A percentile compares a stretch with the other conserved stretches of the same genome.
Evolutionary conservation across 2,113 vertebrate genomes (phyloP).

Genomic region (Sakesphorus luctuosus): DNA sequence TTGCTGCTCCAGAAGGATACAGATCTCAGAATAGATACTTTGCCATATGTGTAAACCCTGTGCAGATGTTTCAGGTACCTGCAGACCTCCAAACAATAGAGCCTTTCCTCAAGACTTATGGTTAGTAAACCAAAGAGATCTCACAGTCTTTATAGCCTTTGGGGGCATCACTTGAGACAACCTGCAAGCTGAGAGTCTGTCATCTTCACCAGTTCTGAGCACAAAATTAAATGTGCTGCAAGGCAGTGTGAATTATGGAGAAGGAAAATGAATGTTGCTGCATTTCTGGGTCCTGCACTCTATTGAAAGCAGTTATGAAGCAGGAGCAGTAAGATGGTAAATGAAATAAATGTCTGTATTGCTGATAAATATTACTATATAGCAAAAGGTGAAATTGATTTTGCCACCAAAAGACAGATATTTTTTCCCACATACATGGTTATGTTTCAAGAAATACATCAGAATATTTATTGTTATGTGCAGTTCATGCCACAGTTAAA

Average conservation of each 20-base stretch:
- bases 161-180: background rate
- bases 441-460: background rate
- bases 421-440: background rate
- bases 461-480: background rate
- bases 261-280: background rate
- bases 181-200: background rate
- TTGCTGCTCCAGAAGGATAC: background rate
- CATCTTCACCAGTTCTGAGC: background rate
- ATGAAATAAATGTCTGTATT: background rate
- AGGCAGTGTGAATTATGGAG: background rate
- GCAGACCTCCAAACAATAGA: background rate
- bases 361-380: background rate
- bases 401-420: background rate
- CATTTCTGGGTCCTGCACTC: background rate
- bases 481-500: constrained; percentile 12
- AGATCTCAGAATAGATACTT: background rate
- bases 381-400: constrained; percentile 34
- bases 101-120: background rate
- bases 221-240: background rate
- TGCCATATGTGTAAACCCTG: background rate
- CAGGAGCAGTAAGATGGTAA: background rate
- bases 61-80: background rate
- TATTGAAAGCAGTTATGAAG: background rate
- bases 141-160: background rate
- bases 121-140: background rate